Evolutionary conservation across 2,113 vertebrate species (phyloP).

Genomic region (Circaetus cinerascens): DNA sequence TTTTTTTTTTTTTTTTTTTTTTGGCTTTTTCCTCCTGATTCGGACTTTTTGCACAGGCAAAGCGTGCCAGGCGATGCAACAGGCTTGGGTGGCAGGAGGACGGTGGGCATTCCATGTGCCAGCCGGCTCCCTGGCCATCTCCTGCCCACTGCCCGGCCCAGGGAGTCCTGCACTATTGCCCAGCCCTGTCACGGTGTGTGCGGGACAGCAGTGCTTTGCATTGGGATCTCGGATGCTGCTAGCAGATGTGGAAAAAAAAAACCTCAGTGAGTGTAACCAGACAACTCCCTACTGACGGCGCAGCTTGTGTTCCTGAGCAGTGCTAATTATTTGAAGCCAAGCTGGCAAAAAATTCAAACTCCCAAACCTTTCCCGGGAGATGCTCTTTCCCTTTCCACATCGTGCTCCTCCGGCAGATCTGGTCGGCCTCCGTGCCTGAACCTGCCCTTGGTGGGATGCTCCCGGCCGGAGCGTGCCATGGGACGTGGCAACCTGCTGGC

Average conservation of each 20-base stretch:
- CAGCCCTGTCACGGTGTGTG: fast-evolving
- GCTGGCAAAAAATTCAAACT: neutral
- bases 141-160: neutral
- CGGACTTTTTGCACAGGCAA: neutral
- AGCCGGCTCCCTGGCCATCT: neutral
- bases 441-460: fast-evolving
- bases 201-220: neutral
- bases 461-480: fast-evolving
- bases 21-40: neutral
- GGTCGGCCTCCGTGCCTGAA: neutral
- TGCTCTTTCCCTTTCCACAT: neutral
- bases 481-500: neutral
- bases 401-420: neutral
- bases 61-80: neutral
- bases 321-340: neutral
- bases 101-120: fast-evolving
- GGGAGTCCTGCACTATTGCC: neutral
- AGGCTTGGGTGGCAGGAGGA: fast-evolving
- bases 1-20: neutral
- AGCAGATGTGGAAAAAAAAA: slow-evolving; percentile 25
- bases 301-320: neutral
- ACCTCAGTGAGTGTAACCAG: neutral
- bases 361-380: neutral
- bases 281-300: neutral
- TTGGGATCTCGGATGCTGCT: slow-evolving; percentile 18